Base-by-base conservation (phyloP, 1,140 invertebrate genomes). In the Aphelenchoides besseyi region DNA sequence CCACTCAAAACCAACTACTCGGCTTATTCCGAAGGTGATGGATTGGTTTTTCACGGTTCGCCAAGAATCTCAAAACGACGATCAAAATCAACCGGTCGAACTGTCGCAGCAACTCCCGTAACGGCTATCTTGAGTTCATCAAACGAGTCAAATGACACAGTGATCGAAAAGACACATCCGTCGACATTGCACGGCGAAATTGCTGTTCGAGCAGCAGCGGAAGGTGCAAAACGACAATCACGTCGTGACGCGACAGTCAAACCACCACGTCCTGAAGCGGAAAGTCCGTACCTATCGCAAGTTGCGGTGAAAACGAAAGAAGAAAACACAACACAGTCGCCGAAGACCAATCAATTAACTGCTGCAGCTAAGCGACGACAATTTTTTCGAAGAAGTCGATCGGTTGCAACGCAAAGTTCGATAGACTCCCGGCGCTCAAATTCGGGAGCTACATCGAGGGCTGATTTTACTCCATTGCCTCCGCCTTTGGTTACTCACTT, bases 401-500 rank as follows among this genome's bases (percentile, higher is more conserved):
- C 55, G 5, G 55, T 59, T 8, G 18, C 55, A 8, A 59, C 55
- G 12, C 41, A 48, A 12, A 16, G 12, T 12, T 48, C 41, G 41
- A 23, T 48, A 23, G 41, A 48, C 41, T 48, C 41, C 12, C 41
- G 41, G 12, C 41, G 41, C 41, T 48, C 41, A 12, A 23, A 59
- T 8, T 5, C 16, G 63, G 36, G 23, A 53, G 63, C 32, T 33
- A 32, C n/a, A 32, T n/a, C n/a, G n/a, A n/a, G n/a, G n/a, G 23
- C 23, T 23, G 41, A 48, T 23, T 23, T 48, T 12, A 12, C 41
- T 12, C 41, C 41, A 12, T 12, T 30, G 2, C 59, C 59, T n/a
- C 1, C 16, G 30, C 63, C 63, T 37, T 2, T 66, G 12, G 32
- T 35, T 32, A 66, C 63, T 12, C 63, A 66, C 30, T 66, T 66